Conservation (phyloP, 23 tunicate species). For the Trididemnum nubilum region DNA sequence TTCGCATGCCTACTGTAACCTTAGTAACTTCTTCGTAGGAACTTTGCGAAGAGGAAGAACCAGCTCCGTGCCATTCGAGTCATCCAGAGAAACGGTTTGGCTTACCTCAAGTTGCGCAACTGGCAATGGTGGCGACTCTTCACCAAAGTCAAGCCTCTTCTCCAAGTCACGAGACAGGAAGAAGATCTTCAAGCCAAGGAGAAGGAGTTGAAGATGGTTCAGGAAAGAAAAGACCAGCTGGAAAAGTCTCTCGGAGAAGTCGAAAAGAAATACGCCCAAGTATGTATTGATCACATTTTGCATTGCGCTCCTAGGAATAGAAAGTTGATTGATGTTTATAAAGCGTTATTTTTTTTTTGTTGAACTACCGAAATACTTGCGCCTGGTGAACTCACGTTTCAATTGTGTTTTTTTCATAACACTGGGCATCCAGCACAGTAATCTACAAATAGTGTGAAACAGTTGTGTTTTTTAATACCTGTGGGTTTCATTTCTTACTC, state of each 20-base stretch:
- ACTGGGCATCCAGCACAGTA: too few relatives aligned
- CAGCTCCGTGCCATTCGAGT: slow-evolving; percentile 97
- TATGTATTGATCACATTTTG: not conserved
- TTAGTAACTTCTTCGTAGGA: slow-evolving; percentile 39
- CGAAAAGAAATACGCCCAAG: slow-evolving; percentile 78
- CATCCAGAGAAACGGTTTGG: slow-evolving; percentile 96
- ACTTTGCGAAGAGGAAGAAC: slow-evolving; percentile 93
- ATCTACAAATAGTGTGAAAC: too few relatives aligned
- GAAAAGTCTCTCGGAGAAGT: slow-evolving; percentile 56
- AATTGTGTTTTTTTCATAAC: too few relatives aligned
- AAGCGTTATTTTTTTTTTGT: too few relatives aligned
- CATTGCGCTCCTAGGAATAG: too few relatives aligned
- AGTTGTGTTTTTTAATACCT: too few relatives aligned
- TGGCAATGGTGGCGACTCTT: slow-evolving; percentile 99
- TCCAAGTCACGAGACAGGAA: slow-evolving; percentile 93
- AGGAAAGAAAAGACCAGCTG: slow-evolving; percentile 61
- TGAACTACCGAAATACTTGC: too few relatives aligned
- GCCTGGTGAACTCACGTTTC: too few relatives aligned
- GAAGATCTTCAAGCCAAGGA: slow-evolving; percentile 84
- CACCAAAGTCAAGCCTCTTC: slow-evolving; percentile 99
- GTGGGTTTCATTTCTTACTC: too few relatives aligned
- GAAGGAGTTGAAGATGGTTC: slow-evolving; percentile 63
- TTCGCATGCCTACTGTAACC: too few relatives aligned
- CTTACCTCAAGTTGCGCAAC: slow-evolving; percentile 97
- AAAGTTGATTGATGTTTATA: too few relatives aligned